Conservation (phyloP, 2,113 vertebrate genomes). For the Onychorhynchus coronatus region DNA sequence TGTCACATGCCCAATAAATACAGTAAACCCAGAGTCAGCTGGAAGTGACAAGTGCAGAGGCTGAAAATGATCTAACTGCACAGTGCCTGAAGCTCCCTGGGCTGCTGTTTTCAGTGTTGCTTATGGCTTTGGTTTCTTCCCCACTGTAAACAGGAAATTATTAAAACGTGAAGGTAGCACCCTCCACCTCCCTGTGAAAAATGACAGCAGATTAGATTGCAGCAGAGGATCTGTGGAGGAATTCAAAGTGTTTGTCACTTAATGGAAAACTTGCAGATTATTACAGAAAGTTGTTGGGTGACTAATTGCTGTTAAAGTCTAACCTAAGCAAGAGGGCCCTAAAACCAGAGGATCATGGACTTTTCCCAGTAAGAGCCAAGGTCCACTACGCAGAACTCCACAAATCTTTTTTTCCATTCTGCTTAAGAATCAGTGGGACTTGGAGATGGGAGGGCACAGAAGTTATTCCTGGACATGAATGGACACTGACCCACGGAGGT, state of each 20-base stretch:
- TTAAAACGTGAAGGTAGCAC: background rate
- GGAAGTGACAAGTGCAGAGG: background rate
- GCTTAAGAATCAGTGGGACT: background rate
- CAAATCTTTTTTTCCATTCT: background rate
- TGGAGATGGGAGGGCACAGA: background rate
- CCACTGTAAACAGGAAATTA: background rate
- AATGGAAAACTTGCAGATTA: background rate
- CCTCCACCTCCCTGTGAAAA: background rate
- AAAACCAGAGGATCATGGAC: background rate
- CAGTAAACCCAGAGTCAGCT: background rate
- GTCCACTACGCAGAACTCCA: background rate
- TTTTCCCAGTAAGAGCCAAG: background rate
- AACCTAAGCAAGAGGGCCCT: background rate
- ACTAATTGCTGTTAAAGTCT: constrained; percentile 32
- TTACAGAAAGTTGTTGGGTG: background rate
- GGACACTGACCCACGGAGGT: background rate
- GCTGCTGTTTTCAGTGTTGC: background rate
- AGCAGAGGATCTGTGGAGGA: background rate
- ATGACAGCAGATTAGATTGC: background rate
- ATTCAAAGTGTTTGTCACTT: background rate
- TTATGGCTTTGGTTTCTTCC: background rate
- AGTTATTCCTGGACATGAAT: background rate
- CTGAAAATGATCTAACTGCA: background rate
- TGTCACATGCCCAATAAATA: fast-evolving
- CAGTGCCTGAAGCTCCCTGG: background rate